Conservation (phyloP, 2,888 invertebrate genomes). For the Catonia carolina region DNA sequence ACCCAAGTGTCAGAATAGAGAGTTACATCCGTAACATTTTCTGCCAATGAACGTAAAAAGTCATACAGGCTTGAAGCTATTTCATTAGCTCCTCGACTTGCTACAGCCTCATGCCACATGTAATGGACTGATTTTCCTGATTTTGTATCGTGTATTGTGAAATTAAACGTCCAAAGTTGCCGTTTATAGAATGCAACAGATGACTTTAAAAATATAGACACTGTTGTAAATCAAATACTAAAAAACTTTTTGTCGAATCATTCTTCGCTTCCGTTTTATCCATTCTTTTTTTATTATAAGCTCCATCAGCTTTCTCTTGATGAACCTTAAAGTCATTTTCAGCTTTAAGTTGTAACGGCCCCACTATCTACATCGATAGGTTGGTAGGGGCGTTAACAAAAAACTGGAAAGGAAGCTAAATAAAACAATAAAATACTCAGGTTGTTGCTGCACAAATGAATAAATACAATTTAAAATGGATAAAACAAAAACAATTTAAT, state of each 20-base stretch:
- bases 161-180: slow-evolving; percentile 15
- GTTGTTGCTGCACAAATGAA: no score
- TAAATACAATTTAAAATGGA: no score
- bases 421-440: no score
- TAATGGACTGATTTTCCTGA: no score
- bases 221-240: slow-evolving; percentile 24
- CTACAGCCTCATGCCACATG: slow-evolving; percentile 29
- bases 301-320: slow-evolving; percentile 14
- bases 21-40: slow-evolving; percentile 15
- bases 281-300: slow-evolving; percentile 10
- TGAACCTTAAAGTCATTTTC: not conserved
- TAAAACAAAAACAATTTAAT: no score
- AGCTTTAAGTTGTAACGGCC: no score
- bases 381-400: no score
- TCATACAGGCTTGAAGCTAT: no score
- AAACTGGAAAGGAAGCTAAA: no score
- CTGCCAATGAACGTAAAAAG: no score
- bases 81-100: slow-evolving; percentile 35
- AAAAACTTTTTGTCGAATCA: slow-evolving; percentile 1
- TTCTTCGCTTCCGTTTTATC: slow-evolving; percentile 20
- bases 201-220: slow-evolving; percentile 15
- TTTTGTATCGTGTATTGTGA: no score
- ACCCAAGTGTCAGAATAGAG: slow-evolving; percentile 32
- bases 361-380: no score
- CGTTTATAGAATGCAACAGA: slow-evolving; percentile 14